Percentiles rank a stretch among this genome's conserved stretches.
Evolutionary conservation across 2,113 vertebrate genomes (phyloP).

Genomic region (Paedocypris sp.): DNA sequence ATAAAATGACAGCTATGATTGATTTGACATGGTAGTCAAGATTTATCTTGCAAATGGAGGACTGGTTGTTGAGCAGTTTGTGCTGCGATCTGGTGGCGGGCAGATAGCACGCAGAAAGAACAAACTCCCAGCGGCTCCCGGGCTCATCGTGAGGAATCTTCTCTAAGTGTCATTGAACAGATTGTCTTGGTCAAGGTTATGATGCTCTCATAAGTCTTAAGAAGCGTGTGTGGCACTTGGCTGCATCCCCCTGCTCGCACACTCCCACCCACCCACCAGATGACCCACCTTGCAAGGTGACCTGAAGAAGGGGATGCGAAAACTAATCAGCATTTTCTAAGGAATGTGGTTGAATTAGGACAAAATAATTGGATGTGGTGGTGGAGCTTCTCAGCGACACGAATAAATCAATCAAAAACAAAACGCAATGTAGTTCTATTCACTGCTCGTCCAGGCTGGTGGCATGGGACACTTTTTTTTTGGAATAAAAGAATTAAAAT

Average conservation of each 20-base stretch:
- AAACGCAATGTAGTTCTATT: neutral
- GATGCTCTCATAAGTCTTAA: slow-evolving; percentile 50
- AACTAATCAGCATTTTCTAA: slow-evolving; percentile 32
- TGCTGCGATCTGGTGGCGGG: slow-evolving; percentile 74
- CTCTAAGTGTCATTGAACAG: slow-evolving; percentile 50
- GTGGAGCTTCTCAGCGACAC: neutral
- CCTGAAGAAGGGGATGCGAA: slow-evolving; percentile 35
- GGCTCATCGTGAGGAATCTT: slow-evolving; percentile 50
- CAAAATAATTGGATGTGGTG: neutral
- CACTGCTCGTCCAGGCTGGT: neutral
- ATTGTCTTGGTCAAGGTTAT: slow-evolving; percentile 61
- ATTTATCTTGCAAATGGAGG: slow-evolving; percentile 89
- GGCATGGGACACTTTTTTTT: neutral
- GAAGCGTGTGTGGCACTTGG: slow-evolving; percentile 41
- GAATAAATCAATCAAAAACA: neutral
- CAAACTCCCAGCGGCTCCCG: slow-evolving; percentile 39
- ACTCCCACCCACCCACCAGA: slow-evolving; percentile 30
- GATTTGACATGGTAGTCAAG: slow-evolving; percentile 74
- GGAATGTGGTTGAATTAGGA: slow-evolving; percentile 14
- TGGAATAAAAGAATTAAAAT: neutral
- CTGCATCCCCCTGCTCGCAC: slow-evolving; percentile 33
- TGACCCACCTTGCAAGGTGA: slow-evolving; percentile 55
- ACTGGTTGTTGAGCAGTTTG: slow-evolving; percentile 77
- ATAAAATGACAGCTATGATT: slow-evolving; percentile 77
- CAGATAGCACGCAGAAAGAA: slow-evolving; percentile 58